Evolutionary conservation across 2,888 invertebrate genomes (phyloP).

Genomic region (Tipula unca): DNA sequence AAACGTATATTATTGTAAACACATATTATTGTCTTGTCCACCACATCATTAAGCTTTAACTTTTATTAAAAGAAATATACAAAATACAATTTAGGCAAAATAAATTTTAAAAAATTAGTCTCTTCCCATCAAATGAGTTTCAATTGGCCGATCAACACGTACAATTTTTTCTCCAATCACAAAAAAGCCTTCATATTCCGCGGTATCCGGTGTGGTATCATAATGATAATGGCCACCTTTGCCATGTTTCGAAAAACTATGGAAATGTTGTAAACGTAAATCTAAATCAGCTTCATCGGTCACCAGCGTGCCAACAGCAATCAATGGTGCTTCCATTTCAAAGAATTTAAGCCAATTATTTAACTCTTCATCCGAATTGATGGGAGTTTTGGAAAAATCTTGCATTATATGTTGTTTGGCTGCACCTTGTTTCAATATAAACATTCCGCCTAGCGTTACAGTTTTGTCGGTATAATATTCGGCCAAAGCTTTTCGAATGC

Average conservation of each 20-base stretch:
- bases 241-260: slow-evolving; percentile 75
- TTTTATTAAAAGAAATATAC: no score
- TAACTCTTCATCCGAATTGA: slow-evolving; percentile 63
- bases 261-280: slow-evolving; percentile 91
- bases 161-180: slow-evolving; percentile 63
- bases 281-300: slow-evolving; percentile 79
- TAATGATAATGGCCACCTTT: slow-evolving; percentile 95
- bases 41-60: no score
- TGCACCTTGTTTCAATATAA: slow-evolving; percentile 72
- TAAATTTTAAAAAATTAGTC: slow-evolving; percentile 52
- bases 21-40: no score
- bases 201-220: slow-evolving; percentile 83
- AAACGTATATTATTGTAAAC: no score
- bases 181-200: slow-evolving; percentile 86
- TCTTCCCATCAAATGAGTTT: slow-evolving; percentile 60
- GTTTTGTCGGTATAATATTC: slow-evolving; percentile 59
- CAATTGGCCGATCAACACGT: slow-evolving; percentile 63
- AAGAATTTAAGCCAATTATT: slow-evolving; percentile 87
- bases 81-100: no score
- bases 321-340: slow-evolving; percentile 81
- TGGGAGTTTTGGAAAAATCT: slow-evolving; percentile 71
- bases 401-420: slow-evolving; percentile 94
- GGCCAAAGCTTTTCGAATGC: slow-evolving; percentile 62
- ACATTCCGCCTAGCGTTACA: slow-evolving; percentile 82
- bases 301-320: slow-evolving; percentile 79